phyloP scores from a whole-genome alignment of 2,113 vertebrate genomes.

The Kryptolebias marmoratus region DNA sequence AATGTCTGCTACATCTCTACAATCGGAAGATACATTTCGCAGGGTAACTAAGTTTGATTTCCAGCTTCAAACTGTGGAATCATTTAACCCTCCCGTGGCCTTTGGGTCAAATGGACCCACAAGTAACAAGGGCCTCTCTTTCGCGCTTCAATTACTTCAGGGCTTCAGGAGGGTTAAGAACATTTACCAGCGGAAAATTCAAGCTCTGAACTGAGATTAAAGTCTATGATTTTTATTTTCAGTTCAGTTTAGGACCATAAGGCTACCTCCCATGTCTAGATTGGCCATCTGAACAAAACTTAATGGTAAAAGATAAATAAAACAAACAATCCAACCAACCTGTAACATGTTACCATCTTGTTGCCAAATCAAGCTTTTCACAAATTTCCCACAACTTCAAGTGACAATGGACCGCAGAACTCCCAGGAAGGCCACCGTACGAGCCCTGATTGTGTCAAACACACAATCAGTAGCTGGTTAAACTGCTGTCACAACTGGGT shows the following conservation, averaged over 20 bases:
- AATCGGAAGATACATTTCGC: too few species aligned
- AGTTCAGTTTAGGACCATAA: background rate
- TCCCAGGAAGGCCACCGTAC: background rate
- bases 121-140: too few species aligned
- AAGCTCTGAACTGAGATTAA: background rate
- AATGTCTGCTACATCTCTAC: too few species aligned
- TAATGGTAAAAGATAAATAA: background rate
- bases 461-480: background rate
- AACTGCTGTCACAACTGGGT: conserved; percentile 2
- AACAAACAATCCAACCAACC: background rate
- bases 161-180: background rate
- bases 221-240: background rate
- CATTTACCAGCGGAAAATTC: background rate
- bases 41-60: background rate
- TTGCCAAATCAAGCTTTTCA: background rate
- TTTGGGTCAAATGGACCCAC: too few species aligned
- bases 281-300: background rate
- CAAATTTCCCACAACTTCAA: background rate
- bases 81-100: background rate
- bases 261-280: too few species aligned
- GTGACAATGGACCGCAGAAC: background rate
- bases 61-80: background rate
- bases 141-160: too few species aligned
- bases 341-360: background rate
- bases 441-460: background rate